phyloP scores from a whole-genome alignment of 2,888 invertebrate species.

The Autographa gamma region DNA sequence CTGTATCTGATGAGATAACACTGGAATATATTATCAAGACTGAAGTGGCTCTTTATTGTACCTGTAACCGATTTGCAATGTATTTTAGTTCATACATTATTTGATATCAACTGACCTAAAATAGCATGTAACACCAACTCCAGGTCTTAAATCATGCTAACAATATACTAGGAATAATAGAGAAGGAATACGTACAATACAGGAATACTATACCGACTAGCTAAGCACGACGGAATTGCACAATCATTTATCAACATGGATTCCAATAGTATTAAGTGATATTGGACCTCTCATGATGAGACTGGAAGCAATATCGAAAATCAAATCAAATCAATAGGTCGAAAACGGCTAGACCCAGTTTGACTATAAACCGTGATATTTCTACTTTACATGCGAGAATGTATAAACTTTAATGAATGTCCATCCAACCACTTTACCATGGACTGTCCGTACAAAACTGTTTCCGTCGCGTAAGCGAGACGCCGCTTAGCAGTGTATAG shows the following conservation, averaged over 20 bases:
- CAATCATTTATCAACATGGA: neutral
- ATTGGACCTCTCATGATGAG: neutral
- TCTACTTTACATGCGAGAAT: constrained; percentile 29
- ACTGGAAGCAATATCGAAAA: neutral
- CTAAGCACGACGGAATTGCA: neutral
- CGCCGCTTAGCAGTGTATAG: no score
- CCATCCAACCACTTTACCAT: constrained; percentile 6
- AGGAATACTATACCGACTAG: neutral
- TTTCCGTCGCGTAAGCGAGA: no score
- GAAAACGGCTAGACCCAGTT: neutral
- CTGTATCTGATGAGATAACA: neutral
- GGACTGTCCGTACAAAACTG: no score
- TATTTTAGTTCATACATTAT: no score
- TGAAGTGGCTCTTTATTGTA: no score
- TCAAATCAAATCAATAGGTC: no score
- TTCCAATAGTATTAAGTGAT: neutral
- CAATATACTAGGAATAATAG: no score
- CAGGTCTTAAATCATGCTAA: no score
- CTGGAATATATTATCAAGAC: neutral
- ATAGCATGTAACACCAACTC: no score
- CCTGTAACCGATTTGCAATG: no score
- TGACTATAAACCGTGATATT: neutral
- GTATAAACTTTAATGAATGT: constrained; percentile 28
- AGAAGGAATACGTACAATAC: no score
- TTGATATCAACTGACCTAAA: no score